These are phyloP conservation scores for Panopea generosa DNA, from an alignment of 2,888 invertebrate genomes.

Conservation along the genomic window DNA sequence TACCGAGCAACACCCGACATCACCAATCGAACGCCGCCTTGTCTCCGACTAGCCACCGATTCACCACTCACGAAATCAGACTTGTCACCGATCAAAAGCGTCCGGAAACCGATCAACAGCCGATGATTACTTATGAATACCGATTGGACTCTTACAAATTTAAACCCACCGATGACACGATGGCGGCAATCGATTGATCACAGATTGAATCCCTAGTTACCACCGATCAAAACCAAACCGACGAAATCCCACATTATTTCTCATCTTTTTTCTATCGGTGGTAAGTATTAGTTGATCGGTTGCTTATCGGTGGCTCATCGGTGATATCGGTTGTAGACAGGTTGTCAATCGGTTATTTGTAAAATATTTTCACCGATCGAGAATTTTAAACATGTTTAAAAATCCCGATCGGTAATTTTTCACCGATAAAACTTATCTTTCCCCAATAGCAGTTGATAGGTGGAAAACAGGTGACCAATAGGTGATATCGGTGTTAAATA, in stretches of 20 bases:
- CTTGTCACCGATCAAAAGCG: too few species aligned
- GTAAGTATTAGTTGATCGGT: constrained; percentile 10
- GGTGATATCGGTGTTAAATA: constrained; percentile 24
- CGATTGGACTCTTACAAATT: too few species aligned
- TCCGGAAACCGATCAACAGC: too few species aligned
- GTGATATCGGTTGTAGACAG: constrained; percentile 24
- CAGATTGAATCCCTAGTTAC: not conserved
- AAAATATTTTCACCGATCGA: constrained; percentile 28
- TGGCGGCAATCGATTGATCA: too few species aligned
- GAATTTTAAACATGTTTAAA: constrained; percentile 37
- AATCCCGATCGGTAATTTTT: constrained; percentile 26
- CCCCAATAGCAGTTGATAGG: constrained; percentile 16
- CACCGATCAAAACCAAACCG: constrained; percentile 2
- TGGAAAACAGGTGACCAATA: constrained; percentile 20
- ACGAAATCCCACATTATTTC: constrained; percentile 7
- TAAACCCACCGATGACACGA: too few species aligned
- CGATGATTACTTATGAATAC: too few species aligned
- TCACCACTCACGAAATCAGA: too few species aligned
- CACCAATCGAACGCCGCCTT: too few species aligned
- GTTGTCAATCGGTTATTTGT: constrained; percentile 25
- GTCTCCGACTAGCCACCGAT: too few species aligned
- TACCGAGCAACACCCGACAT: constrained; percentile 5
- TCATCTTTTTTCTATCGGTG: constrained; percentile 6
- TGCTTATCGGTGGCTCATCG: constrained; percentile 17
- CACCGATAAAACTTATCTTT: constrained; percentile 22